Conservation (phyloP, 2,797 vertebrate species). For the Eospalax fontanierii region DNA sequence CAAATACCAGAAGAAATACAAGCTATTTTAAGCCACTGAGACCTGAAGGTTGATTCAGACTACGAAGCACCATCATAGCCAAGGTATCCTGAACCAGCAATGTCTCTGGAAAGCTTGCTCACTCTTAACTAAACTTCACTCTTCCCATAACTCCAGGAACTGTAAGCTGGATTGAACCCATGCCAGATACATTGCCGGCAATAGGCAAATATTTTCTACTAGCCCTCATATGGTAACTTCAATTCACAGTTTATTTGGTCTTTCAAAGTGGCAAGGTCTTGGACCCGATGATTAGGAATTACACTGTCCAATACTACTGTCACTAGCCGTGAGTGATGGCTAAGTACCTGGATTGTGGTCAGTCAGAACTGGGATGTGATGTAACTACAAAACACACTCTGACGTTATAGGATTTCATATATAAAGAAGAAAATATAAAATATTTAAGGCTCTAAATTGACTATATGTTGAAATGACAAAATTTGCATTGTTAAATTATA, state of each 20-base stretch:
- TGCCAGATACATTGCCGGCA: not conserved
- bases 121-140: not conserved
- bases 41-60: constrained; percentile 3
- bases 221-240: not conserved
- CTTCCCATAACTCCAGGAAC: not conserved
- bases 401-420: not conserved
- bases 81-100: not conserved
- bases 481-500: not conserved
- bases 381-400: not conserved
- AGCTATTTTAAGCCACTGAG: not conserved
- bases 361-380: constrained; percentile 28
- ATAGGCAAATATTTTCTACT: constrained; percentile 20
- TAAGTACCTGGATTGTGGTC: not conserved
- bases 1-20: not conserved
- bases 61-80: not conserved
- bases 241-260: constrained; percentile 17
- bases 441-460: constrained; percentile 13
- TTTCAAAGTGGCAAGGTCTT: constrained; percentile 37
- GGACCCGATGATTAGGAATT: constrained; percentile 15
- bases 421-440: not conserved
- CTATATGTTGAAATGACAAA: not conserved
- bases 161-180: not conserved
- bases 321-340: not conserved
- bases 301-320: not conserved
- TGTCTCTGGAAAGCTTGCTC: not conserved